Evolutionary conservation across 2,113 vertebrate genomes (phyloP), one percentile per base, ranked within the genome.

Genomic region (Strix uralensis): DNA sequence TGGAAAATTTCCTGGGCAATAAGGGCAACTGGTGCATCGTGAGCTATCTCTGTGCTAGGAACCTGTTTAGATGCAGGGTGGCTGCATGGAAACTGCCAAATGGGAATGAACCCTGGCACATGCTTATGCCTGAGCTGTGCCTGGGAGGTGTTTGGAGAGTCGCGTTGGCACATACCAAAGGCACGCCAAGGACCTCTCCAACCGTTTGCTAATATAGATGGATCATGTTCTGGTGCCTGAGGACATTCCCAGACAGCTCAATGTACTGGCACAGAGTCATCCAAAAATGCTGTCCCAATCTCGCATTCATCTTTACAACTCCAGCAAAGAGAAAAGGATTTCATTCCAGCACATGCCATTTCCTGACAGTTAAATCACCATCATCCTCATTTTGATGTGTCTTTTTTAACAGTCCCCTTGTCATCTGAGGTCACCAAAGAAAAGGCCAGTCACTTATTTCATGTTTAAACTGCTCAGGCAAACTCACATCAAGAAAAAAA

Each of bases 291-390:
- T 46, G 7, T 47, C 66, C 66, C 86, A 32, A 11, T 10, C 22
- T 47, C 46, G 42, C 13, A 46, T 65, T 78, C 38, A 7, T 49
- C 51, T 58, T 73, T 62, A 23, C 25, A 57, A 13, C 21, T 54
- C 22, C 25, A 52, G 23, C 16, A 61, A 66, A 71, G 19, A 47
- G 49, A 34, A 75, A 40, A 70, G 21, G 25, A 20, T 74, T 88
- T 78, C 9, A 1, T 77, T n/a, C 19, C n/a, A 74, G 13, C 22
- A 16, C 1, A 0, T 63, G 27, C 19, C 9, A 11, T 34, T 65
- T 34, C 19, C 36, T 81, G n/a, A 11, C 20, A 47, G 15, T 29
- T 74, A 67, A 61, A 30, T 71, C 47, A 20, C n/a, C 15, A 3
- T 26, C 61, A 26, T 69, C 25, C 29, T 78, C 8, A 4, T 63